These are phyloP conservation scores for Schizotus pectinicornis DNA, from an alignment of 2,888 invertebrate genomes.

Conservation along the genomic window DNA sequence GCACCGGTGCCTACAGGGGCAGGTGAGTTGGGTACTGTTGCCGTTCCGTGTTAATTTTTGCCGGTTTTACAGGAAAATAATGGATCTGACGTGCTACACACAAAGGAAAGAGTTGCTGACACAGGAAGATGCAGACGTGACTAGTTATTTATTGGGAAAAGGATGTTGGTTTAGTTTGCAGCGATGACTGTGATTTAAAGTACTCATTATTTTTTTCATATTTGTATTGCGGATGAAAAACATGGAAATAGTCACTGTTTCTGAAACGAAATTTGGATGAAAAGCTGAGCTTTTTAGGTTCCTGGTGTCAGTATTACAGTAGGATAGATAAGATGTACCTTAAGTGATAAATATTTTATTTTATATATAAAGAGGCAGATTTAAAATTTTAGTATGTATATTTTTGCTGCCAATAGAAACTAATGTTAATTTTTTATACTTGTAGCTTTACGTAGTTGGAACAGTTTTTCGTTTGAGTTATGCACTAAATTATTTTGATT, in stretches of 20 bases:
- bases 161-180: conserved; percentile 27
- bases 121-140: conserved; percentile 36
- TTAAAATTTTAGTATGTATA: conserved; percentile 31
- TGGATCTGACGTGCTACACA: conserved; percentile 32
- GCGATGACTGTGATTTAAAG: conserved; percentile 30
- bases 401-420: conserved; percentile 37
- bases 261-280: conserved; percentile 29
- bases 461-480: conserved; percentile 35
- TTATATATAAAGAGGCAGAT: conserved; percentile 40
- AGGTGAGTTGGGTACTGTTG: conserved; percentile 19
- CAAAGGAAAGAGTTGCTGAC: conserved; percentile 35
- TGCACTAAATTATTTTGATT: conserved; percentile 30
- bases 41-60: background rate
- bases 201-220: conserved; percentile 25
- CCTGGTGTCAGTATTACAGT: conserved; percentile 48
- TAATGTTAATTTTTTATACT: conserved; percentile 32
- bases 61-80: conserved; percentile 33
- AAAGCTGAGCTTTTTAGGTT: conserved; percentile 37
- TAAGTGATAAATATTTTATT: conserved; percentile 52
- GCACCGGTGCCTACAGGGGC: conserved; percentile 24
- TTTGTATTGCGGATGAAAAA: conserved; percentile 9
- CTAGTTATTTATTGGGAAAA: conserved; percentile 30
- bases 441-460: conserved; percentile 35
- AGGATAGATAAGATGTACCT: conserved; percentile 44
- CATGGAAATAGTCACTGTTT: conserved; percentile 25